Conservation (phyloP, 2,113 vertebrate species). For the Oryzias celebensis region DNA sequence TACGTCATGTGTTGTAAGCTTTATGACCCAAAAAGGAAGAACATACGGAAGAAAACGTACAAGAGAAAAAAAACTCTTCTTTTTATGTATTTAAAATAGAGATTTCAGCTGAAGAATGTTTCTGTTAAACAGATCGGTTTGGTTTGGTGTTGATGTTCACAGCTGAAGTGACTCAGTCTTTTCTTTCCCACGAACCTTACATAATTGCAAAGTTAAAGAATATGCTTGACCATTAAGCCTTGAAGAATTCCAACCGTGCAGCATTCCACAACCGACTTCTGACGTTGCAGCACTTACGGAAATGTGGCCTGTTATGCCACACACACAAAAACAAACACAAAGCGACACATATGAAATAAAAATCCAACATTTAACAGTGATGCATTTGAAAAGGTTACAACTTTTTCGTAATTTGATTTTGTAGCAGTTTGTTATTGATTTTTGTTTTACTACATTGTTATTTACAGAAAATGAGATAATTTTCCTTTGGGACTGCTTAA, state of each 20-base stretch:
- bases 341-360: too few species aligned
- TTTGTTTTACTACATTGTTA: too few species aligned
- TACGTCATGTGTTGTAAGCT: constrained; percentile 3
- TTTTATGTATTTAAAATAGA: not conserved
- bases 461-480: too few species aligned
- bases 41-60: not conserved
- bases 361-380: too few species aligned
- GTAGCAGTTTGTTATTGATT: too few species aligned
- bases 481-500: too few species aligned
- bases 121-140: constrained; percentile 4
- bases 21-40: not conserved
- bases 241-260: constrained; percentile 35
- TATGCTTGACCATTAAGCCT: constrained; percentile 60
- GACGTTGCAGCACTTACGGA: not conserved
- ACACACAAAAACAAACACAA: not conserved
- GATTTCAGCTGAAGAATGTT: constrained; percentile 4
- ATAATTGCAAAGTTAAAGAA: constrained; percentile 37
- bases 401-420: too few species aligned
- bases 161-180: not conserved
- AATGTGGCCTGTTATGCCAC: not conserved
- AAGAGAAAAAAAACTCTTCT: not conserved
- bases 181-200: constrained; percentile 13
- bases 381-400: too few species aligned
- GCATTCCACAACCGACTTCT: constrained; percentile 3
- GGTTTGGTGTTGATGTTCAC: constrained; percentile 1